A percentile compares a stretch with the other conserved stretches of the same genome.
Conservation (phyloP, 2,888 invertebrate species). For the Aspidapion aeneum region DNA sequence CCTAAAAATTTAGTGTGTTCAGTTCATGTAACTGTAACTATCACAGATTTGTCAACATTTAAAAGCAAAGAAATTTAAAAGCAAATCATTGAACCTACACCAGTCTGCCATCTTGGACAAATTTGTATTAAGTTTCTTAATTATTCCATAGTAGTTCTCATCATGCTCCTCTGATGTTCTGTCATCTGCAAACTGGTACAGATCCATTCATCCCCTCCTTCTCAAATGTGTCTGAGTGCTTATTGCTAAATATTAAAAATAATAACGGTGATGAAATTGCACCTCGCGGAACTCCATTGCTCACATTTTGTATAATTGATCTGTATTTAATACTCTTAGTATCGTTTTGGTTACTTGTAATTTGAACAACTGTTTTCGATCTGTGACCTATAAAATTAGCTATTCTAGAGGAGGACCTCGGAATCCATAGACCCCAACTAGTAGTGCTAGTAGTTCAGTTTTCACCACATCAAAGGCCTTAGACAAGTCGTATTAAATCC, state of each 20-base stretch:
- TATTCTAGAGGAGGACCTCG: not conserved
- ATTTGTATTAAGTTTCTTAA: not conserved
- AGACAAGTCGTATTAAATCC: too few species aligned
- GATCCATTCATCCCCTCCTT: not conserved
- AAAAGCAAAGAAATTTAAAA: not conserved
- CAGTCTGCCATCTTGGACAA: not conserved
- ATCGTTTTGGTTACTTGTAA: too few species aligned
- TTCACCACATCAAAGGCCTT: too few species aligned
- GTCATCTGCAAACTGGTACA: not conserved
- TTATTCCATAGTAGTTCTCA: not conserved
- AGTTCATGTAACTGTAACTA: not conserved
- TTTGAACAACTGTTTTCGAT: not conserved
- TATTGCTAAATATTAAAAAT: not conserved
- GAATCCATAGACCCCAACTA: not conserved
- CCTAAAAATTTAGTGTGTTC: not conserved
- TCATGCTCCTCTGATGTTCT: not conserved
- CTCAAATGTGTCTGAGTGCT: too few species aligned
- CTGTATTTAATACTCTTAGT: not conserved
- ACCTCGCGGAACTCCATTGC: not conserved
- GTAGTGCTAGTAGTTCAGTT: too few species aligned
- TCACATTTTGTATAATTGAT: not conserved
- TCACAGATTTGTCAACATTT: not conserved
- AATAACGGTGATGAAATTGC: not conserved
- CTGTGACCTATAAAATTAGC: not conserved
- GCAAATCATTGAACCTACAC: not conserved